phyloP scores from a whole-genome alignment of 2,113 vertebrate species.

The Lathamus discolor region DNA sequence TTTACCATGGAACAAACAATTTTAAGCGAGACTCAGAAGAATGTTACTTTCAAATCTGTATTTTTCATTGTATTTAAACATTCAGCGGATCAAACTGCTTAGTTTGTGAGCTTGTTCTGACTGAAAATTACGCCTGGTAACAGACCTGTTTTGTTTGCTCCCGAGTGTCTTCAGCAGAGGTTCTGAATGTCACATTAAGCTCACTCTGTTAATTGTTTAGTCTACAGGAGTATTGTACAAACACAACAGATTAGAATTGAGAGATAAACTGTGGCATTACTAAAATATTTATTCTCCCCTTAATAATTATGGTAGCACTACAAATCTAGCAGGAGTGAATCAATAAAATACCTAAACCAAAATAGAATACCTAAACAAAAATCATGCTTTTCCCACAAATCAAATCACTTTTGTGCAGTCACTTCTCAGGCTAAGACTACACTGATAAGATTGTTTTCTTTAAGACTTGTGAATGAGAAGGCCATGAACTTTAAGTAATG shows the following conservation, averaged over 20 bases:
- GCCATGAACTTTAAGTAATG: background rate
- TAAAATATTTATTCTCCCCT: background rate
- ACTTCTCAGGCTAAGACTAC: background rate
- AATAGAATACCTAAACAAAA: background rate
- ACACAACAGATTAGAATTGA: background rate
- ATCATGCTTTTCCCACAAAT: background rate
- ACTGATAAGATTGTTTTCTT: background rate
- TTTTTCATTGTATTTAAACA: background rate
- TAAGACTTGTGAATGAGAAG: background rate
- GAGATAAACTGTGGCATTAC: background rate
- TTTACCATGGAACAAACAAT: rapidly evolving
- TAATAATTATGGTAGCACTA: background rate
- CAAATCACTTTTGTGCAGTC: background rate
- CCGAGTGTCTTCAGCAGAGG: background rate
- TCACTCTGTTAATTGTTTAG: background rate
- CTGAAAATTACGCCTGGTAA: background rate
- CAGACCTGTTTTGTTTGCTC: background rate
- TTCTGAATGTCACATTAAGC: background rate
- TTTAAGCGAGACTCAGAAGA: background rate
- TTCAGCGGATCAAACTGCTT: background rate
- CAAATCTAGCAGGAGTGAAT: background rate
- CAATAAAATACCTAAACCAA: background rate
- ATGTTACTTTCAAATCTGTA: background rate
- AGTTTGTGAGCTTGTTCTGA: background rate
- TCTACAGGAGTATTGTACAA: background rate